Percentiles rank a stretch among this genome's conserved stretches.
These are phyloP conservation scores for Syrphus vitripennis DNA, from an alignment of 2,888 invertebrate genomes.

Conservation along the genomic window DNA sequence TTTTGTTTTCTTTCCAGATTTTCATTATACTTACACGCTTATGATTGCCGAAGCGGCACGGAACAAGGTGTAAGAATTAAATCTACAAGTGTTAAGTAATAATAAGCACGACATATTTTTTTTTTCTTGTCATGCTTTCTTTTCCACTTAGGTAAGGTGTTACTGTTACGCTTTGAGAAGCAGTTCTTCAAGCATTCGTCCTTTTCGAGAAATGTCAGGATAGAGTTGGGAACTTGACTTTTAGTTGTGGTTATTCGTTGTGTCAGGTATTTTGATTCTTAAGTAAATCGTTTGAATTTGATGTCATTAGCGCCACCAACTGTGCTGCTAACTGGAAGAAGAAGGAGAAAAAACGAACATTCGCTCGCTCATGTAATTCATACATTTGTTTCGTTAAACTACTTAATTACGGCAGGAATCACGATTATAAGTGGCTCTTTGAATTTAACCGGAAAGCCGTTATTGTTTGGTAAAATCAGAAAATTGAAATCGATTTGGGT, in stretches of 20 bases:
- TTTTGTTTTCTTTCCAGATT: no score
- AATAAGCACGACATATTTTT: slow-evolving; percentile 60
- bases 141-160: not conserved
- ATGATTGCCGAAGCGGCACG: slow-evolving; percentile 56
- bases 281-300: slow-evolving; percentile 8
- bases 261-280: not conserved
- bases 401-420: slow-evolving; percentile 24
- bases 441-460: slow-evolving; percentile 4
- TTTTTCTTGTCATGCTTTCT: slow-evolving; percentile 2
- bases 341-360: not conserved
- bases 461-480: slow-evolving; percentile 34
- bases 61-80: slow-evolving; percentile 70
- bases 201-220: not conserved
- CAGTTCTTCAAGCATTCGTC: not conserved
- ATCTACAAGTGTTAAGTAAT: slow-evolving; percentile 71
- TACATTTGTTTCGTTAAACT: slow-evolving; percentile 8
- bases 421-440: slow-evolving; percentile 23
- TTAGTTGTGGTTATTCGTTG: not conserved
- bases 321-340: not conserved
- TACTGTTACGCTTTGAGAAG: slow-evolving; percentile 38
- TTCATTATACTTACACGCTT: slow-evolving; percentile 20
- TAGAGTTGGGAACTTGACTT: slow-evolving; percentile 7
- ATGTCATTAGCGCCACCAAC: not conserved
- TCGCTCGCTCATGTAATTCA: slow-evolving; percentile 3
- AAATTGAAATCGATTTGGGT: slow-evolving; percentile 33